Percentiles rank a stretch among this genome's conserved stretches.
These are phyloP conservation scores for Cairina moschata DNA, from an alignment of 2,113 vertebrate species.

Conservation along the genomic window DNA sequence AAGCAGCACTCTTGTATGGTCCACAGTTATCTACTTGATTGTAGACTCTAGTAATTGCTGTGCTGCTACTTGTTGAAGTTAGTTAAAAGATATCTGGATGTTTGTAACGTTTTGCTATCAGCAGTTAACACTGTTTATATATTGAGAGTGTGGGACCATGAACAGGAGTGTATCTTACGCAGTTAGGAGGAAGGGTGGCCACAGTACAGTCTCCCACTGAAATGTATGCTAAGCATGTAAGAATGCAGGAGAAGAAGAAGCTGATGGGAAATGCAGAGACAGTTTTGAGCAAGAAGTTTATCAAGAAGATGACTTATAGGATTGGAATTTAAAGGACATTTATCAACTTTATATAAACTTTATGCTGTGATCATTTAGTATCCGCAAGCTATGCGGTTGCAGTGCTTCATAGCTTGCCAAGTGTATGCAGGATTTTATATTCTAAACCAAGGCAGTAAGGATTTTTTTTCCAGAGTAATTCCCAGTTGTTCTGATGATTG, in stretches of 20 bases:
- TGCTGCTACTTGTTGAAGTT: neutral
- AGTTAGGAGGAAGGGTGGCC: neutral
- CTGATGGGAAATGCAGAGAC: neutral
- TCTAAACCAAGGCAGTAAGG: neutral
- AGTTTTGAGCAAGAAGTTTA: neutral
- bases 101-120: neutral
- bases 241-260: neutral
- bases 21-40: neutral
- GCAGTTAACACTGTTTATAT: rapidly evolving
- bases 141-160: neutral
- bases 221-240: neutral
- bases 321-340: neutral
- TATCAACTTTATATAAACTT: neutral
- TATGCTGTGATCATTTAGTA: neutral
- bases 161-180: neutral
- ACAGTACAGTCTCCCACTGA: neutral
- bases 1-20: neutral
- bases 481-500: neutral
- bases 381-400: neutral
- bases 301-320: neutral
- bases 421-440: neutral
- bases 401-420: neutral
- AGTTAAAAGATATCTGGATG: neutral
- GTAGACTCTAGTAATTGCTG: neutral
- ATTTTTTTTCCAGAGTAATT: neutral